A percentile compares a stretch with the other conserved stretches of the same genome.
Evolutionary conservation across 2,888 invertebrate genomes (phyloP).

Genomic region (Blera fallax): DNA sequence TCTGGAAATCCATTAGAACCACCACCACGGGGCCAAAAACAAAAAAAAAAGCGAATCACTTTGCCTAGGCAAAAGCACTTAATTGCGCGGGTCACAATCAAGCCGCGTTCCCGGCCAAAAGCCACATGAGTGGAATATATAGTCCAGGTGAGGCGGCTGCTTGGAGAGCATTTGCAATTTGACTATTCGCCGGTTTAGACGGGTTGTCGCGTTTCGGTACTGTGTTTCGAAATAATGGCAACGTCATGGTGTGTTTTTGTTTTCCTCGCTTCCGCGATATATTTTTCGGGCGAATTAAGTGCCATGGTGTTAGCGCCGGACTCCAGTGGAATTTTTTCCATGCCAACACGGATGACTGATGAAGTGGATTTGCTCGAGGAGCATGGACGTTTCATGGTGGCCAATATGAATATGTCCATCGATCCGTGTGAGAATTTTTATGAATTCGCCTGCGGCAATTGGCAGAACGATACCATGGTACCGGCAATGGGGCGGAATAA

Average conservation of each 20-base stretch:
- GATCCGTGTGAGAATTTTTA: constrained; percentile 80
- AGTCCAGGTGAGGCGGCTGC: constrained; percentile 43
- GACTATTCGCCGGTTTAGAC: constrained; percentile 54
- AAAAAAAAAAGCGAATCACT: constrained; percentile 3
- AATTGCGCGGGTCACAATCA: constrained; percentile 44
- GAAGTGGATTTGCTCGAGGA: constrained; percentile 76
- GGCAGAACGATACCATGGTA: constrained; percentile 75
- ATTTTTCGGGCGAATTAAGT: not conserved
- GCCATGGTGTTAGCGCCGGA: constrained; percentile 20
- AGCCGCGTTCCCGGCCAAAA: not conserved
- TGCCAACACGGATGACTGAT: constrained; percentile 74
- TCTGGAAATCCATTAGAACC: constrained; percentile 44
- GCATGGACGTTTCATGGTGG: constrained; percentile 76
- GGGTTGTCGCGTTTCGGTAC: not conserved
- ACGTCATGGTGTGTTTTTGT: constrained; percentile 11
- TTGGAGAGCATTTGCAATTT: constrained; percentile 58
- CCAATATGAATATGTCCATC: constrained; percentile 77
- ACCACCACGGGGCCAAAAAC: not conserved
- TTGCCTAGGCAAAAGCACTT: constrained; percentile 13
- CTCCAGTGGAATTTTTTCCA: constrained; percentile 68
- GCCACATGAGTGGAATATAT: constrained; percentile 42
- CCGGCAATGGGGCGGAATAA: constrained; percentile 74
- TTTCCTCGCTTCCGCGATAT: not conserved
- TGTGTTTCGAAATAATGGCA: constrained; percentile 12
- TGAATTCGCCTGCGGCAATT: constrained; percentile 78